These are phyloP conservation scores for Pangasius macronema DNA, from an alignment of 2,797 vertebrate genomes.

Conservation along the genomic window DNA sequence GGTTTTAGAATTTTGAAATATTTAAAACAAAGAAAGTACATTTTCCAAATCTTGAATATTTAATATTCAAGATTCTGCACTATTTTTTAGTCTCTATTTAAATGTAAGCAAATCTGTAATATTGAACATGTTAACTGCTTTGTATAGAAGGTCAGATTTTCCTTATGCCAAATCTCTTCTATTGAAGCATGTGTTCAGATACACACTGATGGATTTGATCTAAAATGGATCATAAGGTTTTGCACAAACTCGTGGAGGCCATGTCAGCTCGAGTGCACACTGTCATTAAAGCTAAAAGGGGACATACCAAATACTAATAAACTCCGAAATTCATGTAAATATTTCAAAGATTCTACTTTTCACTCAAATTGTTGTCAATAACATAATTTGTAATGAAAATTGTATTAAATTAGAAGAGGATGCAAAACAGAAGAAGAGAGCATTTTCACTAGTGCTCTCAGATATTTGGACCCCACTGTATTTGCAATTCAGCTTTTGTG, in stretches of 20 bases:
- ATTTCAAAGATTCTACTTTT: neutral
- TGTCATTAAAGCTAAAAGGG: neutral
- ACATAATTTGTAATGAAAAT: neutral
- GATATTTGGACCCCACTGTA: neutral
- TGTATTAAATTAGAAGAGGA: too few species aligned
- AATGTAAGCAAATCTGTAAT: neutral
- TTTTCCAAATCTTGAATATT: too few species aligned
- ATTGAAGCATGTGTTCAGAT: neutral
- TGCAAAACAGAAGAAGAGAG: neutral
- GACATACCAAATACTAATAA: neutral
- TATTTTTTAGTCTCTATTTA: neutral
- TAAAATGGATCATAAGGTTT: neutral
- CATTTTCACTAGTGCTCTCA: neutral
- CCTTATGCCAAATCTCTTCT: neutral
- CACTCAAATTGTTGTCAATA: neutral
- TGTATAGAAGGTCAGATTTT: conserved; percentile 4
- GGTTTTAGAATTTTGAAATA: neutral
- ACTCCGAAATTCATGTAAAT: neutral
- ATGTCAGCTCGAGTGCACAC: neutral
- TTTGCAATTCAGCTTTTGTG: neutral
- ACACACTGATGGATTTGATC: neutral
- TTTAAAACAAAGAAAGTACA: neutral
- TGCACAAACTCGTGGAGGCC: neutral
- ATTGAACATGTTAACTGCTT: neutral
- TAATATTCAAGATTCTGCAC: neutral